These are phyloP conservation scores for Gallinago solitaria DNA, from an alignment of 2,797 vertebrate genomes.

Conservation along the genomic window DNA sequence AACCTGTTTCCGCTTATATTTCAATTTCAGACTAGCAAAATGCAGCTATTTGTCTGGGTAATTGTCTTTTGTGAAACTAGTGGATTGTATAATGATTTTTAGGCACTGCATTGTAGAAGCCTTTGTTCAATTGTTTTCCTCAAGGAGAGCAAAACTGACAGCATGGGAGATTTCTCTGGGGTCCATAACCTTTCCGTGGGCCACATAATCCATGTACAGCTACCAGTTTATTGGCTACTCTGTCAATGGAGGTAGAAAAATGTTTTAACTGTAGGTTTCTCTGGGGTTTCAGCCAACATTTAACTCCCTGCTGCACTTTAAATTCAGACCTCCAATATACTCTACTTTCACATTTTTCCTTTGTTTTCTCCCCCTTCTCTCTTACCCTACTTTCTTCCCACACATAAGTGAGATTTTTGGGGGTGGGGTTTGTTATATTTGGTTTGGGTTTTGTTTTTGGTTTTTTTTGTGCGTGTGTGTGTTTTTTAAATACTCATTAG, in stretches of 20 bases:
- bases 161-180: not conserved
- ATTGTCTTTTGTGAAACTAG: not conserved
- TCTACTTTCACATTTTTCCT: not conserved
- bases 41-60: rapidly evolving
- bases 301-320: not conserved
- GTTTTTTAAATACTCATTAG: not conserved
- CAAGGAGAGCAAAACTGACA: not conserved
- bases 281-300: not conserved
- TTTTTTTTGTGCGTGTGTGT: not conserved
- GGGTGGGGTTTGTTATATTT: not conserved
- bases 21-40: not conserved
- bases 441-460: no score
- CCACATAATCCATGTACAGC: not conserved
- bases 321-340: not conserved
- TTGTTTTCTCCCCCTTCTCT: not conserved
- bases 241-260: not conserved
- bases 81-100: not conserved
- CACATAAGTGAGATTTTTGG: not conserved
- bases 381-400: not conserved
- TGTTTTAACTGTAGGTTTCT: not conserved
- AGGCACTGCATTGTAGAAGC: not conserved
- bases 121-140: not conserved
- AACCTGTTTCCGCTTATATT: not conserved
- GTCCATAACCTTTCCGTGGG: not conserved
- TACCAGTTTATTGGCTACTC: not conserved